Base-by-base conservation (phyloP, 2,113 vertebrate genomes). In the Mungos mungo region DNA sequence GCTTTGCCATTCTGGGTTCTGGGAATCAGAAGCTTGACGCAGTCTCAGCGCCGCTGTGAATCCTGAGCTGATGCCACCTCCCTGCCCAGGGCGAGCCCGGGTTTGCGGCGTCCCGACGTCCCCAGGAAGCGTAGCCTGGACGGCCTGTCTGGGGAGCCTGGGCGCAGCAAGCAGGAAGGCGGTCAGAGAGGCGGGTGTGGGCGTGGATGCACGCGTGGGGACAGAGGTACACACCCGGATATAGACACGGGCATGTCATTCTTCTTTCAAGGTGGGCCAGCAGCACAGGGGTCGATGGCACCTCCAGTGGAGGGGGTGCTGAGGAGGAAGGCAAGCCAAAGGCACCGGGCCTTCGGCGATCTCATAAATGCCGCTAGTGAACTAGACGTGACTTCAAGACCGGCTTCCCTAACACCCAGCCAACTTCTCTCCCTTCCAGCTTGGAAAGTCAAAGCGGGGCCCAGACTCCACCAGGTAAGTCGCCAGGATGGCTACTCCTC, bases 61-160 rank as follows among this genome's bases (percentile, higher is more conserved):
- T 31, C 84, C 63, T 98, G 97, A 97, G 95, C 97, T 33, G 86
- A 35, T 10, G 45, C 92, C 97, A 88, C 95, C 97, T 97, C 85
- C 71, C 85, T 35, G 54, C 54, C 3, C 8, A 27, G 38, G 15
- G 3, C 76, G 88, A 97, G 97, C 85, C 97, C 29, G 93, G 80
- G 85, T 97, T 98, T 95, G 95, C 94, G 38, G 92, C 94, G 57
- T 98, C 96, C 96, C 77, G 12, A 13, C n/a, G 79, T 76, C 66
- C 81, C 86, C 97, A 98, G 97, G 97, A 92, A 97, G 90, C 93
- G 93, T 97, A 97, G 97, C 96, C 94, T 69, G 94, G 96, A 87
- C 91, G 88, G 84, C 95, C 97, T 90, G 97, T 89, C 2, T 2
- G 88, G 0, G 72, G 71, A 33, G 88, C 94, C 88, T 92, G 92